Evolutionary conservation across 1,140 invertebrate genomes (phyloP).

Genomic region (Lamellibrachia luymesi): DNA sequence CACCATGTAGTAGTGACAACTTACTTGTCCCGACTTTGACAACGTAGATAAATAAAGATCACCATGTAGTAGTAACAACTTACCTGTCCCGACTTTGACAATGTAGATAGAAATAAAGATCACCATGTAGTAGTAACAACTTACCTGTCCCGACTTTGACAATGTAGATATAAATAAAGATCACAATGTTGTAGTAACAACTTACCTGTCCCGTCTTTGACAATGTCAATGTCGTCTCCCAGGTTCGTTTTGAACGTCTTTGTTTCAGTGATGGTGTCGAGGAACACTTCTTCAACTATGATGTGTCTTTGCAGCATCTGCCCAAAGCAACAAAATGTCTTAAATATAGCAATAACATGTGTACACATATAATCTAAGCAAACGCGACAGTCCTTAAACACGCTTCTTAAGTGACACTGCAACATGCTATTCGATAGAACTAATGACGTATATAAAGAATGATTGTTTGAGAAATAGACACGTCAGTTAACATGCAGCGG

Average conservation of each 20-base stretch:
- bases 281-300: not conserved
- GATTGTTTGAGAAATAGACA: not conserved
- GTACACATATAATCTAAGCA: no score
- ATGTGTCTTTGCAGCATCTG: conserved; percentile 12
- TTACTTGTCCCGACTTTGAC: no score
- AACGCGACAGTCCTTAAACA: not conserved
- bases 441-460: not conserved
- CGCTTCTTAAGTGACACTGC: not conserved
- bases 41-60: no score
- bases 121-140: no score
- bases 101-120: no score
- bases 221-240: not conserved
- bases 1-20: no score
- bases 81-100: no score
- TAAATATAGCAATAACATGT: not conserved
- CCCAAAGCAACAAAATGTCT: not conserved
- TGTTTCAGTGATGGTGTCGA: conserved; percentile 1
- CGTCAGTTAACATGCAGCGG: no score
- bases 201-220: not conserved
- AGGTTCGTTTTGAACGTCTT: not conserved
- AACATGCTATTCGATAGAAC: not conserved
- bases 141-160: not conserved
- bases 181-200: not conserved
- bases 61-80: no score
- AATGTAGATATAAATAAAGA: no score